Conservation (phyloP, 1,140 invertebrate genomes). For the Akabosia matsudoensis region DNA sequence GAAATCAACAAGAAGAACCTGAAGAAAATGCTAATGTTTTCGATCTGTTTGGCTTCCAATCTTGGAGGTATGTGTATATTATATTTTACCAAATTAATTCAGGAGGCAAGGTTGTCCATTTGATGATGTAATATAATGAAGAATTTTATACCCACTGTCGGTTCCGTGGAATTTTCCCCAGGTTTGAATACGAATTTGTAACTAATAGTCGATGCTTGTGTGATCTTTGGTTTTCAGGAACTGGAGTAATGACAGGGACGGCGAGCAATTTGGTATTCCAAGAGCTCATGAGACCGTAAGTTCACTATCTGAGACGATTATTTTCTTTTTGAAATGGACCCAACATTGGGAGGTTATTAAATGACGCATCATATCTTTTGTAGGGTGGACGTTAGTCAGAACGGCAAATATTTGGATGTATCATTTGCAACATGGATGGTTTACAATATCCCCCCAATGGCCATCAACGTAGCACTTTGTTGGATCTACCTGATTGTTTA, state of each 20-base stretch:
- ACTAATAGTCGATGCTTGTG: neutral
- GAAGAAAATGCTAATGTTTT: constrained; percentile 24
- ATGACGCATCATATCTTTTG: too few relatives aligned
- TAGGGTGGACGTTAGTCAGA: constrained; percentile 23
- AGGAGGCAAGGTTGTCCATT: too few relatives aligned
- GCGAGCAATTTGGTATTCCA: constrained; percentile 22
- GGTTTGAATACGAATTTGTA: too few relatives aligned
- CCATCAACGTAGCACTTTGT: neutral
- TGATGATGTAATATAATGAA: too few relatives aligned
- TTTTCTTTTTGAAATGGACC: neutral
- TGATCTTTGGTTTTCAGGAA: neutral
- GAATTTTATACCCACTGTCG: too few relatives aligned
- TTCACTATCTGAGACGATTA: neutral
- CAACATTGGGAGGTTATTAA: neutral
- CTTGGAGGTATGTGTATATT: constrained; percentile 27
- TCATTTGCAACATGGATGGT: constrained; percentile 26
- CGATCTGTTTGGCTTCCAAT: constrained; percentile 6
- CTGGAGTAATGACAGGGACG: neutral
- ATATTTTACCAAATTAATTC: too few relatives aligned
- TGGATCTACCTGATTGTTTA: constrained; percentile 13
- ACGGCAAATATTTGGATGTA: constrained; percentile 18
- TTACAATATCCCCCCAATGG: constrained; percentile 19
- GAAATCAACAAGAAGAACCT: constrained; percentile 14
- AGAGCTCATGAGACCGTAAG: constrained; percentile 7
- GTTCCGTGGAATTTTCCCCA: too few relatives aligned